Evolutionary conservation across 2,888 invertebrate genomes (phyloP).

Genomic region (Gastracanthus pulcherrimus): DNA sequence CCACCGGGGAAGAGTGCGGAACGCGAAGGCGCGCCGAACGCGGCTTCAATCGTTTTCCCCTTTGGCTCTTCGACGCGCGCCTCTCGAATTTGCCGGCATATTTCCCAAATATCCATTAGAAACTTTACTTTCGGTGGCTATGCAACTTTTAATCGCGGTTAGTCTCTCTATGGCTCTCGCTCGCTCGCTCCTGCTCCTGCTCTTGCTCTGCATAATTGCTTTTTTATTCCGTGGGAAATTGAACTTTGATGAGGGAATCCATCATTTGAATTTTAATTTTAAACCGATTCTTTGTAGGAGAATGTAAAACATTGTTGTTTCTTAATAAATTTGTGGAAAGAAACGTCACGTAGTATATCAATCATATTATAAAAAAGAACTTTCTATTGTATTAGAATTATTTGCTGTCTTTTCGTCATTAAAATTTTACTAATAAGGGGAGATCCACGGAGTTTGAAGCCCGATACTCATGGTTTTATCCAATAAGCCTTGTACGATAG

Average conservation of each 20-base stretch:
- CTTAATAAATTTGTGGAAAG: too few species aligned
- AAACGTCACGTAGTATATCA: too few species aligned
- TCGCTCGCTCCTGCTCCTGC: not conserved
- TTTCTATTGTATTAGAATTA: too few species aligned
- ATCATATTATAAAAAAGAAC: too few species aligned
- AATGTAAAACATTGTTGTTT: slow-evolving; percentile 7
- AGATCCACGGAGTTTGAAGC: too few species aligned
- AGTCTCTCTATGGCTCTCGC: not conserved
- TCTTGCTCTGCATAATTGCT: slow-evolving; percentile 14
- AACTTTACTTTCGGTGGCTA: slow-evolving; percentile 32
- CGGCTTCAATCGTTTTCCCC: slow-evolving; percentile 62
- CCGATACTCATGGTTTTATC: too few species aligned
- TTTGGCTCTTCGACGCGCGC: slow-evolving; percentile 33
- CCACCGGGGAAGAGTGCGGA: slow-evolving; percentile 53
- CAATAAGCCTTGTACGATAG: too few species aligned
- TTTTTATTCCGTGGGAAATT: slow-evolving; percentile 29
- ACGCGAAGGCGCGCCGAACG: not conserved
- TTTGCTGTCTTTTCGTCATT: too few species aligned
- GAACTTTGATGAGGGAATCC: slow-evolving; percentile 31
- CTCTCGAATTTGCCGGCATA: slow-evolving; percentile 41
- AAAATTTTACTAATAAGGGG: too few species aligned
- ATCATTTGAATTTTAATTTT: slow-evolving; percentile 24
- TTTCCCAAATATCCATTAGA: slow-evolving; percentile 46
- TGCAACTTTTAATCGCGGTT: slow-evolving; percentile 34
- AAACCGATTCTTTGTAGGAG: not conserved